Evolutionary conservation across 2,113 vertebrate species (phyloP).

Genomic region (Pseudorectes ferrugineus): DNA sequence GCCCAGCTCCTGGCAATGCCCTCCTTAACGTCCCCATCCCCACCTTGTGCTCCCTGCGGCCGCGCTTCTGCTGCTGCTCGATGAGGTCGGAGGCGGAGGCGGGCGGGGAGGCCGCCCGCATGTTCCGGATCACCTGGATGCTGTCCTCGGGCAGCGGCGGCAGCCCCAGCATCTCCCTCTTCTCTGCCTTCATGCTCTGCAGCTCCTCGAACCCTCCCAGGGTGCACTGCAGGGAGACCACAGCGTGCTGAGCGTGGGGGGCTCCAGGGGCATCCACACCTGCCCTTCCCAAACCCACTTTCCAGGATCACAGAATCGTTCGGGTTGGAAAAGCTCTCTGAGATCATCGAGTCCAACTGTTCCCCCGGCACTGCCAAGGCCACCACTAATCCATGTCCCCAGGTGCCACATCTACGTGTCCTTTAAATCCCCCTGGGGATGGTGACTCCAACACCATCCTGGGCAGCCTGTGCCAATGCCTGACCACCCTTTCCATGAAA

Average conservation of each 20-base stretch:
- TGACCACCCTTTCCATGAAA: background rate
- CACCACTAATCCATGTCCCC: background rate
- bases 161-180: constrained; percentile 81
- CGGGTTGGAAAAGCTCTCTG: background rate
- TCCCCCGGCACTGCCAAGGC: background rate
- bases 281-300: accelerated
- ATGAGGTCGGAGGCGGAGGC: constrained; percentile 96
- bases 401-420: background rate
- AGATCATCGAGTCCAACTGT: background rate
- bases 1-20: background rate
- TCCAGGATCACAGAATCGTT: background rate
- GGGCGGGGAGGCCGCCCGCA: constrained; percentile 93
- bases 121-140: constrained; percentile 92
- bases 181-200: constrained; percentile 87
- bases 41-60: constrained; percentile 92
- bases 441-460: background rate
- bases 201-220: constrained; percentile 95
- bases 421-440: background rate
- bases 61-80: constrained; percentile 95
- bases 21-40: accelerated
- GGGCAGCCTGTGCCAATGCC: background rate
- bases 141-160: constrained; percentile 93
- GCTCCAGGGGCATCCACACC: accelerated
- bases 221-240: constrained; percentile 77
- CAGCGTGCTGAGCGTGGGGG: accelerated